Conservation (phyloP, 53 echinoderm and acorn worm genomes). For the Crossaster papposus region DNA sequence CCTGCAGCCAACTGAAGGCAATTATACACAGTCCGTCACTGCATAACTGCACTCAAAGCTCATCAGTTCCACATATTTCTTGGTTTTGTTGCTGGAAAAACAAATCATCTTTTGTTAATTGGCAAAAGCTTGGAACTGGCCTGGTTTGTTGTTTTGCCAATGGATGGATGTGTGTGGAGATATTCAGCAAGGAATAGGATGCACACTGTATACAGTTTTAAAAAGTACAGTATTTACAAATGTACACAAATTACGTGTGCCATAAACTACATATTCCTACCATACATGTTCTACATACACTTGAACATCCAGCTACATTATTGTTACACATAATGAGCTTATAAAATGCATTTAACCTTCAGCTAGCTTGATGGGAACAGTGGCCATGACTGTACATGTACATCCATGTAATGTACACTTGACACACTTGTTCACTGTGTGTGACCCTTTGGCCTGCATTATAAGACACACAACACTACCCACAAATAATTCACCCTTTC, state of each 20-base stretch:
- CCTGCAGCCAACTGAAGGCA: conserved; percentile 5
- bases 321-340: background rate
- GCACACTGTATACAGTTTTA: background rate
- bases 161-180: background rate
- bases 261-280: no score
- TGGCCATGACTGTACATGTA: conserved; percentile 2
- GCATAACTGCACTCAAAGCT: background rate
- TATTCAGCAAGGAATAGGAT: background rate
- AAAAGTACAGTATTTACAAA: background rate
- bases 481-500: conserved; percentile 24
- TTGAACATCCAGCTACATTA: background rate
- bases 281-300: background rate
- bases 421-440: conserved; percentile 51
- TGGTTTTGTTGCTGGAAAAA: background rate
- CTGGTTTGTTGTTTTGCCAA: background rate
- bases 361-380: background rate
- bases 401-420: conserved; percentile 21
- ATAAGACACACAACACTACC: conserved; percentile 1
- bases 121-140: background rate
- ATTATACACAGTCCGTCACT: background rate
- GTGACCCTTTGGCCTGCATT: conserved; percentile 33
- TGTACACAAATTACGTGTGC: no score
- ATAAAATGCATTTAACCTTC: background rate
- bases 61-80: background rate
- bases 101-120: background rate